Percentiles rank a stretch among this genome's conserved stretches.
Evolutionary conservation across 2,797 vertebrate species (phyloP).

Genomic region (Protosalanx chinensis): DNA sequence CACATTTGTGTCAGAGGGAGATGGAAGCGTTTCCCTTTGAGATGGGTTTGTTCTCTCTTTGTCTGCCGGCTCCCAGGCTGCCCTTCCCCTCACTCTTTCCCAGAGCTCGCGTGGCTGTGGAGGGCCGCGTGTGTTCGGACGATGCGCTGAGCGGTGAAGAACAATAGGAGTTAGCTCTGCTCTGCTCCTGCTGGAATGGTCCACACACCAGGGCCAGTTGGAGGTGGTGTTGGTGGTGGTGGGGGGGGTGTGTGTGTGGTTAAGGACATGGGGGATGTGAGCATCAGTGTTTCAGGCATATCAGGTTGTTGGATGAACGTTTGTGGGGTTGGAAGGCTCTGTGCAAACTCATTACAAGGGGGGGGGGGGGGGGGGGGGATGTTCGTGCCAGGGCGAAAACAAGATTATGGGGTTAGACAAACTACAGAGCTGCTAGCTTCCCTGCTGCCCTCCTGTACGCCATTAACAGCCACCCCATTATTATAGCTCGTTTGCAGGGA

Average conservation of each 20-base stretch:
- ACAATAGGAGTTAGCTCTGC: not conserved
- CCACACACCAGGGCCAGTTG: not conserved
- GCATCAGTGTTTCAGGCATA: not conserved
- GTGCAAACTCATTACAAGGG: constrained; percentile 20
- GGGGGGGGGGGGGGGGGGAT: constrained; percentile 38
- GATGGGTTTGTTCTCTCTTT: constrained; percentile 22
- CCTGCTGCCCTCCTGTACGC: constrained; percentile 13
- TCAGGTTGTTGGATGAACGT: constrained; percentile 13
- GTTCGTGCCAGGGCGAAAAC: constrained; percentile 46
- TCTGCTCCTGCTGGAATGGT: constrained; percentile 3
- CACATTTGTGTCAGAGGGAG: not conserved
- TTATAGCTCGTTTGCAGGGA: constrained; percentile 47
- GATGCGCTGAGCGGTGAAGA: constrained; percentile 11
- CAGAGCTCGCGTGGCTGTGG: constrained; percentile 15
- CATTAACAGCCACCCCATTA: constrained; percentile 42
- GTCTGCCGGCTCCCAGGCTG: constrained; percentile 11
- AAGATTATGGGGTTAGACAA: constrained; percentile 59
- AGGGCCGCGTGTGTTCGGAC: constrained; percentile 5
- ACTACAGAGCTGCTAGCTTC: constrained; percentile 41
- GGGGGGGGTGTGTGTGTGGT: constrained; percentile 10
- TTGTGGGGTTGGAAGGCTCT: not conserved
- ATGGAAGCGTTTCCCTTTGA: constrained; percentile 22
- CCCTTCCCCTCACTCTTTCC: constrained; percentile 13
- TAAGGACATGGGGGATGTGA: too few relatives aligned
- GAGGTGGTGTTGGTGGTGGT: not conserved